Evolutionary conservation across 2,888 invertebrate genomes (phyloP), one percentile per base, ranked within the genome.

Genomic region (Drosophila merina): DNA sequence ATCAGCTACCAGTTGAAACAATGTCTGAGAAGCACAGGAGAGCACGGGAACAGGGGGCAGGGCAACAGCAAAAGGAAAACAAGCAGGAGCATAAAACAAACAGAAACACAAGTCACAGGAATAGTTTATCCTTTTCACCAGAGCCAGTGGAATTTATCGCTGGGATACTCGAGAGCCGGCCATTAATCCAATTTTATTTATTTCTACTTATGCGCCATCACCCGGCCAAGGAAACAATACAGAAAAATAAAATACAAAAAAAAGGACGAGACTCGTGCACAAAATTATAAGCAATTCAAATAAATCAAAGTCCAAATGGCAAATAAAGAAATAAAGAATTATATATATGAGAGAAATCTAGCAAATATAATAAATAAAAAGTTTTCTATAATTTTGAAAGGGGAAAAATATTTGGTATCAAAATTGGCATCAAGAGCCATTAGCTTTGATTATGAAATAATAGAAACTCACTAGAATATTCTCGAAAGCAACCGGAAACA

Each of bases 101-200:
- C 28, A 14, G 14, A 30, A 25, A 10, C 14, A n/a, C 14, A 38
- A 36, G 47, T 31, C 33, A 33, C n/a, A 36, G 36, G 12, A n/a
- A 52, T 58, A 70, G 71, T 70, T 74, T 69, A 57, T 66, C 59
- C 74, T 73, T 64, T 68, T 30, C 50, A 45, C 38, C 66, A 28
- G 33, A 12, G 40, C 51, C 82, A 52, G 68, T 64, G 79, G 44
- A 72, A 86, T 86, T 86, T 81, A 81, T 81, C 66, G 86, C 74
- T 54, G 57, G 62, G 74, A 74, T 78, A 67, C 79, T 74, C 72
- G 57, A 79, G 79, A 76, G 75, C 68, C 52, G 72, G 79, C 86
- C 79, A 81, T 86, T 84, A 81, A 86, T 82, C 80, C 84, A 77
- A 71, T 86, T 86, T 86, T 86, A 81, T 81, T 83, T 81, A 86